Percentiles rank a stretch among this genome's conserved stretches.
These are phyloP conservation scores for Syngnathus rostellatus DNA, from an alignment of 2,797 vertebrate genomes.

Conservation along the genomic window DNA sequence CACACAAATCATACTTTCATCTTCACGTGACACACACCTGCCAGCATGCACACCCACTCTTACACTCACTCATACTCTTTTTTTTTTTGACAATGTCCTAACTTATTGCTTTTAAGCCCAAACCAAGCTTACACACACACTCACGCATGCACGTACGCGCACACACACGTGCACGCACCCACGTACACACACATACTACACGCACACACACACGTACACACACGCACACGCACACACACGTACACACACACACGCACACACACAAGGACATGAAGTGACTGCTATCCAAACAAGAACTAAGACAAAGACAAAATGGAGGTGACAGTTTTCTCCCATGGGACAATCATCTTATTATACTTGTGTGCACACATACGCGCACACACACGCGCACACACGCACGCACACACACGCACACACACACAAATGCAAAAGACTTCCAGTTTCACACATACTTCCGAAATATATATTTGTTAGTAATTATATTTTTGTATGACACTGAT, in stretches of 20 bases:
- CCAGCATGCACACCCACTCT: neutral
- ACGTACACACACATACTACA: neutral
- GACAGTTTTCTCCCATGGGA: neutral
- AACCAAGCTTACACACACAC: neutral
- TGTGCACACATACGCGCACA: neutral
- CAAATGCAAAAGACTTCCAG: no score
- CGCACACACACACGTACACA: conserved; percentile 4
- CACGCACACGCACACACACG: conserved; percentile 1
- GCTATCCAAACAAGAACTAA: neutral
- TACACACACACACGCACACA: conserved; percentile 3
- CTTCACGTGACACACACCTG: neutral
- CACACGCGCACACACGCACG: neutral
- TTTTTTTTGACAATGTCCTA: neutral
- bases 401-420: neutral
- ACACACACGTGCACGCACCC: neutral
- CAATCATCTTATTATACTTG: neutral
- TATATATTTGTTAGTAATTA: no score
- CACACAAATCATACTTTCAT: neutral
- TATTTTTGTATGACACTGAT: no score
- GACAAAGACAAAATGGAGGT: neutral
- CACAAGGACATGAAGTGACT: neutral
- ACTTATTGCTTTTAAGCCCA: neutral
- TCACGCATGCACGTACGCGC: neutral
- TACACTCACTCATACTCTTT: no score
- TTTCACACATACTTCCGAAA: no score